Evolutionary conservation across 2,888 invertebrate species (phyloP).

Genomic region (Meandrusa payeni): DNA sequence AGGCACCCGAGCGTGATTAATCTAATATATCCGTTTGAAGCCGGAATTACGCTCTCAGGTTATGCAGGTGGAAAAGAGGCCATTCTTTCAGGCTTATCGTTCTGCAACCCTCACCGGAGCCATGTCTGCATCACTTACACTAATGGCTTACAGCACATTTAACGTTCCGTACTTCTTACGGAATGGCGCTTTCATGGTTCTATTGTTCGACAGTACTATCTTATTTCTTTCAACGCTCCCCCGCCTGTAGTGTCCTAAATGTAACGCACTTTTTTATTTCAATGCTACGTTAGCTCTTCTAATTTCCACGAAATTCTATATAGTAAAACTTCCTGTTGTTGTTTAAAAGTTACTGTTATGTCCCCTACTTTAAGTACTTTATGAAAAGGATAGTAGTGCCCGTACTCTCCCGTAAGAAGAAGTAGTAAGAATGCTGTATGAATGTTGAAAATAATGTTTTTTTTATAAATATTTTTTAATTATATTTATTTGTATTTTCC

Average conservation of each 20-base stretch:
- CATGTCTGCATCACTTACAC: constrained; percentile 43
- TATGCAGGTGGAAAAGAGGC: constrained; percentile 35
- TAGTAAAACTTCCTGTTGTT: too few species aligned
- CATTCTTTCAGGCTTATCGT: constrained; percentile 43
- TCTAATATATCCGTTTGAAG: constrained; percentile 67
- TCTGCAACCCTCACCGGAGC: constrained; percentile 35
- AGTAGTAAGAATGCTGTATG: too few species aligned
- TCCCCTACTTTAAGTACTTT: too few species aligned
- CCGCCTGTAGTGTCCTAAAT: constrained; percentile 10
- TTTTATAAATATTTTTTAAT: too few species aligned
- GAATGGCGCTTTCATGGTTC: constrained; percentile 24
- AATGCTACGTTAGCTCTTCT: not conserved
- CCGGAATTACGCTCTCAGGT: constrained; percentile 53
- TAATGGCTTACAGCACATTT: constrained; percentile 53
- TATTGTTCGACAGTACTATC: constrained; percentile 24
- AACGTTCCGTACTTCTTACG: constrained; percentile 38
- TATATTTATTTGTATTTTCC: too few species aligned
- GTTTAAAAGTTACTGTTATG: too few species aligned
- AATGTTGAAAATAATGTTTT: too few species aligned
- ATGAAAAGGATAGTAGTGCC: too few species aligned
- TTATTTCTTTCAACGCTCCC: constrained; percentile 21
- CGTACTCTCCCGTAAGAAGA: too few species aligned
- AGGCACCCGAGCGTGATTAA: constrained; percentile 64
- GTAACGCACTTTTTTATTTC: constrained; percentile 15
- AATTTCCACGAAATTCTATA: too few species aligned